Percentiles rank a stretch among this genome's conserved stretches.
Evolutionary conservation across 2,888 invertebrate genomes (phyloP).

Genomic region (Galeopsomyia nigrocyanea): DNA sequence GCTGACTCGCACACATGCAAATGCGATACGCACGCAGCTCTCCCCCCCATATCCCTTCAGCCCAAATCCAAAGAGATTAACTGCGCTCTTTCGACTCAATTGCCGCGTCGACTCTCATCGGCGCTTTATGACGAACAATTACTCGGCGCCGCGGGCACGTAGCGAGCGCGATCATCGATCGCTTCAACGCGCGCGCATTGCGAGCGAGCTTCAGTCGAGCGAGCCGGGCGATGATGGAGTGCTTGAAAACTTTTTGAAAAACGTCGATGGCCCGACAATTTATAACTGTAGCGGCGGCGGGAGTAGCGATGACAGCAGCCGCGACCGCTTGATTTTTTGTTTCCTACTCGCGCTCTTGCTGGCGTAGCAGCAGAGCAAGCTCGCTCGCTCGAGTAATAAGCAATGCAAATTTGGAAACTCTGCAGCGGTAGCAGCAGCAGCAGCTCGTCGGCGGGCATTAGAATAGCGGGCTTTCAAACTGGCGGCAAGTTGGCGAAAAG

Average conservation of each 20-base stretch:
- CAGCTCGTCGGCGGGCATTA: constrained; percentile 7
- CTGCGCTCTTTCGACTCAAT: background rate
- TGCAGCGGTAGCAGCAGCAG: background rate
- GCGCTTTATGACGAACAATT: constrained; percentile 1
- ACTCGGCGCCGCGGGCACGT: no score
- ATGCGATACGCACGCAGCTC: no score
- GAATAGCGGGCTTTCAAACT: background rate
- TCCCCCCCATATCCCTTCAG: no score
- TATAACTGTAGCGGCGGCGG: constrained; percentile 3
- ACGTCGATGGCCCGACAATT: constrained; percentile 8
- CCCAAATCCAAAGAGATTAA: no score
- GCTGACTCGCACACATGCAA: no score
- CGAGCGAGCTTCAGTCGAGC: background rate
- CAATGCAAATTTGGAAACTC: background rate
- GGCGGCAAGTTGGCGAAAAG: constrained; percentile 4
- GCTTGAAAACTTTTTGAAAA: constrained; percentile 17
- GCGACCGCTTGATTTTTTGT: no score
- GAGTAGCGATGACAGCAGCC: no score
- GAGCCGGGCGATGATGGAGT: constrained; percentile 16
- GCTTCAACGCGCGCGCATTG: no score
- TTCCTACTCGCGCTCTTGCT: no score
- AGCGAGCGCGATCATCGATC: no score
- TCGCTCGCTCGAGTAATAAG: no score
- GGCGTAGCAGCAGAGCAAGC: no score
- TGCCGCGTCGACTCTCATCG: constrained; percentile 13